A percentile compares a stretch with the other conserved stretches of the same genome.
These are phyloP conservation scores for Rutpela maculata DNA, from an alignment of 2,888 invertebrate species.

Conservation along the genomic window DNA sequence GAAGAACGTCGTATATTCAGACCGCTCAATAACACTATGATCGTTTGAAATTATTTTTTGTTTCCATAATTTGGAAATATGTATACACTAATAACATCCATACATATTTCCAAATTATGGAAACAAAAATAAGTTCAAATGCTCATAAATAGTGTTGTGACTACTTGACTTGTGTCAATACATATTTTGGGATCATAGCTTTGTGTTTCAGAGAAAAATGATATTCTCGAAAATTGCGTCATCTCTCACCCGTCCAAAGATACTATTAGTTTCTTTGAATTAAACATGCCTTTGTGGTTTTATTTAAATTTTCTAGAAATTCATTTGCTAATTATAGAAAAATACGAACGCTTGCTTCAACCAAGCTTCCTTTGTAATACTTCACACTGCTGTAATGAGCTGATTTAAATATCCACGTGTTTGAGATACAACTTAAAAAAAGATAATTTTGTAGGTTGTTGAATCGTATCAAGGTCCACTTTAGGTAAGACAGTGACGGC, in stretches of 20 bases:
- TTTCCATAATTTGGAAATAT: too few species aligned
- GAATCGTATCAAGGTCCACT: neutral
- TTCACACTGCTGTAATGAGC: neutral
- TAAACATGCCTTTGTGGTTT: neutral
- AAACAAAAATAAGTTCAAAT: too few species aligned
- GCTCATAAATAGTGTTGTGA: too few species aligned
- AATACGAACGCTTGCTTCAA: neutral
- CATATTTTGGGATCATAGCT: too few species aligned
- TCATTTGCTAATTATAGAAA: neutral
- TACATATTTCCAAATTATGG: too few species aligned
- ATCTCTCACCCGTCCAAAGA: neutral
- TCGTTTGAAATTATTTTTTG: too few species aligned
- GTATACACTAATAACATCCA: too few species aligned
- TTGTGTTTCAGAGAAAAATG: too few species aligned
- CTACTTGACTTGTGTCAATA: too few species aligned
- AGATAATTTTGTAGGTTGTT: slow-evolving; percentile 6
- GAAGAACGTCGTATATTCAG: too few species aligned
- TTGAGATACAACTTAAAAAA: neutral
- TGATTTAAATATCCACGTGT: neutral
- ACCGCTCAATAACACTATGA: too few species aligned
- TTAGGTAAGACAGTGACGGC: neutral
- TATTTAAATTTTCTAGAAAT: slow-evolving; percentile 1
- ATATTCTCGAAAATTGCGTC: neutral
- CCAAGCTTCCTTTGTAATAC: neutral
- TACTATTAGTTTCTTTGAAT: neutral